Evolutionary conservation across 2,113 vertebrate genomes (phyloP), one percentile per base, ranked within the genome.

Genomic region (Neotoma lepida): DNA sequence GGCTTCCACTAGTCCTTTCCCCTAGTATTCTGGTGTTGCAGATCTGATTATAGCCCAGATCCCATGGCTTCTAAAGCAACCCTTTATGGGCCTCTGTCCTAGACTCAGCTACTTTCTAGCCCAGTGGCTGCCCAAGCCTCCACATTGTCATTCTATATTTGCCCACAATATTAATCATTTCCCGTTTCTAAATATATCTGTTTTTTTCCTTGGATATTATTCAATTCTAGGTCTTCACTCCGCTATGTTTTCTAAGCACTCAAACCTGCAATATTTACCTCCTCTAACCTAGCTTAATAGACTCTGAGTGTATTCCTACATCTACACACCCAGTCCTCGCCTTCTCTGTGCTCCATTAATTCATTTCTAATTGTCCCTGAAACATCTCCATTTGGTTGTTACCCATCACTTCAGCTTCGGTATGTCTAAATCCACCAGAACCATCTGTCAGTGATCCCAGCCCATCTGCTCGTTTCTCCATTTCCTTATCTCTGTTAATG

Each of bases 341-440:
- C 61, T 30, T 95, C 51, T 70, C 30, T 73, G 24, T 4, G 35
- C 61, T 86, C 8, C 85, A 89, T 70, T 24, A 91, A 66, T 77
- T 33, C 54, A 61, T 91, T 89, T 97, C 78, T 86, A 64, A 13
- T 82, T 51, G 78, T 91, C 92, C 63, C n/a, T n/a, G 35, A 89
- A 91, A 76, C 66, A 73, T 90, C 68, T 88, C 81, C 78, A 56
- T 82, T 94, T 88, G 92, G 74, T 58, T 86, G 78, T 86, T 96
- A 95, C 96, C 87, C 35, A 73, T 95, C 92, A 74, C 78, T 92
- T 95, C 51, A 39, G 54, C 86, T 95, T 91, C 95, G 89, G n/a
- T 95, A 94, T 95, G 88, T 93, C 90, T 95, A 82, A 91, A 77
- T 56, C 61, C 84, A 91, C 44, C 54, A 82, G 88, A 93, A 76